These are phyloP conservation scores for Drosophila anomalata DNA, from an alignment of 2,888 invertebrate genomes.

Conservation along the genomic window DNA sequence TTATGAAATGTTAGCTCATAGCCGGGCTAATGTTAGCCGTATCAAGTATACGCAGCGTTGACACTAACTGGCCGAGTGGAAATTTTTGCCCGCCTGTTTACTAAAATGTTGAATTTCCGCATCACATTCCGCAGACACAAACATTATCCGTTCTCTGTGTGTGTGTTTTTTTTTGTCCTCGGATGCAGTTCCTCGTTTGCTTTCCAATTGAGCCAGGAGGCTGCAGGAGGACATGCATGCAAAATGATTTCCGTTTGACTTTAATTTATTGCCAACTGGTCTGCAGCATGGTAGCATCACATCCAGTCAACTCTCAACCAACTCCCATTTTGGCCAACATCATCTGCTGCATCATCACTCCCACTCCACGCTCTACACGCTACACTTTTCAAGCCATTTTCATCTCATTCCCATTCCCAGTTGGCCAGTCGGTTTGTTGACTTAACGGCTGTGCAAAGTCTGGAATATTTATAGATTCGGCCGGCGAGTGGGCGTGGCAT, in stretches of 20 bases:
- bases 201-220: conserved; percentile 9
- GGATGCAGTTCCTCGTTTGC: neutral
- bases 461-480: conserved; percentile 61
- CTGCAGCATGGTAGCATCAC: conserved; percentile 16
- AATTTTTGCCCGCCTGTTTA: conserved; percentile 54
- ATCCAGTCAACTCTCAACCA: neutral
- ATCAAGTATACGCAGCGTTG: conserved; percentile 36
- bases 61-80: conserved; percentile 35
- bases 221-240: conserved; percentile 37
- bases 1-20: conserved; percentile 29
- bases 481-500: conserved; percentile 43
- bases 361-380: too few relatives aligned
- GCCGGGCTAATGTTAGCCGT: conserved; percentile 5
- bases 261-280: conserved; percentile 66
- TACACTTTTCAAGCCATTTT: neutral
- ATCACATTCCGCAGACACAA: conserved; percentile 53
- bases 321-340: conserved; percentile 7
- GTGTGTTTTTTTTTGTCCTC: conserved; percentile 1
- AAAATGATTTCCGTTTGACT: conserved; percentile 74
- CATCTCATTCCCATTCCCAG: conserved; percentile 8
- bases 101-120: conserved; percentile 69
- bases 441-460: conserved; percentile 75
- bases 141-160: conserved; percentile 30
- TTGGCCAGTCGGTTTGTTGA: conserved; percentile 59
- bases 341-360: conserved; percentile 41